Base-by-base conservation (phyloP, 1,140 invertebrate species). In the Heliothis virescens region DNA sequence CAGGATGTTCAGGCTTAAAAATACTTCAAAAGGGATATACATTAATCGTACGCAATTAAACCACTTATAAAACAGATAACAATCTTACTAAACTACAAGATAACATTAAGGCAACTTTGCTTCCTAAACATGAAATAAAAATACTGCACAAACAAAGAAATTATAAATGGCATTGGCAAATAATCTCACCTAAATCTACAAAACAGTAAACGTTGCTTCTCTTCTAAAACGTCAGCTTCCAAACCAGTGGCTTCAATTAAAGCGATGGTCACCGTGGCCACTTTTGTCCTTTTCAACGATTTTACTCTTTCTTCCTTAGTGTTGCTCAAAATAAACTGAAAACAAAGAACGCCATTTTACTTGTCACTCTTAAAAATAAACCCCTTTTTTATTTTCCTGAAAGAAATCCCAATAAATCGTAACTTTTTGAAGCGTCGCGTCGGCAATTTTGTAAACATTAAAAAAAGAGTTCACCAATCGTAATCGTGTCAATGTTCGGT, bases 301-400 rank as follows among this genome's bases (percentile, higher is more conserved):
- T 82, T 90, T 13, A 80, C 21, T 12, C 71, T 34, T 15, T 89
- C 82, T 63, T 85, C 76, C 82, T 89, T 91, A n/a, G 88, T 87
- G 72, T 92, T 93, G 29, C 88, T 92, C 21, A 94, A 83, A 65
- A 94, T 80, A 60, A 92, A 87, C 92, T 94, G 83, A 34, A 90
- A 89, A 72, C 79, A 82, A 80, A 77, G n/a, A 47, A 26, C 48
- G 13, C n/a, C 21, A 18, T 62, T 29, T 73, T 12, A 62, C 26
- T 62, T 50, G 60, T 48, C 34, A 21, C 16, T 60, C 4, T 7
- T 13, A 34, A 34, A 65, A 65, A 65, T 21, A 15, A 34, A 62
- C 21, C 26, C 52, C 16, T 72, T 72, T 34, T 60, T 13, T 57
- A n/a, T 18, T 18, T 53, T 18, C n/a, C 16, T 12, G 2, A 48